Evolutionary conservation across 2,797 vertebrate genomes (phyloP).

Genomic region (Emydoidea blandingii): DNA sequence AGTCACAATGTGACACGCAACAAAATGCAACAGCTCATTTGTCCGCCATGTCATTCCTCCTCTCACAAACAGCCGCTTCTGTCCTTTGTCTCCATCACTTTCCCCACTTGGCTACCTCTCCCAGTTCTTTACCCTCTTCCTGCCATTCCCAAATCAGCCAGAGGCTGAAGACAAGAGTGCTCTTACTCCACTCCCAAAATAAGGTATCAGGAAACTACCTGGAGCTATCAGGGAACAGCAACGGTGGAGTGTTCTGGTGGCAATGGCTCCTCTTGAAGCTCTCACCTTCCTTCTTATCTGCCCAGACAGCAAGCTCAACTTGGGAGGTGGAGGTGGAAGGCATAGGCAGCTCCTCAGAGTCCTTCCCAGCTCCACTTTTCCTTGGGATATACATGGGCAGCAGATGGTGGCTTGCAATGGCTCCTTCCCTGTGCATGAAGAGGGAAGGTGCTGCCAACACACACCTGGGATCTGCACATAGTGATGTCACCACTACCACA

Average conservation of each 20-base stretch:
- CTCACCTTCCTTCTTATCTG: not conserved
- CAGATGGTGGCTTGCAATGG: not conserved
- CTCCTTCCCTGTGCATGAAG: not conserved
- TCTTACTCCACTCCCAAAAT: not conserved
- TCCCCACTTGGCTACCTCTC: not conserved
- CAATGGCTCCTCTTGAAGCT: not conserved
- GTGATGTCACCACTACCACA: not conserved
- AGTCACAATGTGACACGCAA: constrained; percentile 4
- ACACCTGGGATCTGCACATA: not conserved
- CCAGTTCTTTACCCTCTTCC: not conserved
- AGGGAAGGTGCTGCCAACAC: not conserved
- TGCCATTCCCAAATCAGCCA: not conserved
- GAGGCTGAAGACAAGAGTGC: accelerated
- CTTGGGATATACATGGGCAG: not conserved
- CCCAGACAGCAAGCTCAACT: not conserved
- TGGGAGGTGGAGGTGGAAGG: not conserved
- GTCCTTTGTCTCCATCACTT: not conserved
- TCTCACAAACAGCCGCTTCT: constrained; percentile 3
- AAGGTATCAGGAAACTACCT: not conserved
- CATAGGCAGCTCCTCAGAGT: not conserved
- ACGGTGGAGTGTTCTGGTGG: not conserved
- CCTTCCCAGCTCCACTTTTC: not conserved
- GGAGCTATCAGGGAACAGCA: not conserved
- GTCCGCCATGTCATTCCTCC: not conserved
- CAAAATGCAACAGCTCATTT: constrained; percentile 33